Evolutionary conservation across 35 echinoderm and acorn worm genomes (phyloP).

Genomic region (Lytechinus pictus): DNA sequence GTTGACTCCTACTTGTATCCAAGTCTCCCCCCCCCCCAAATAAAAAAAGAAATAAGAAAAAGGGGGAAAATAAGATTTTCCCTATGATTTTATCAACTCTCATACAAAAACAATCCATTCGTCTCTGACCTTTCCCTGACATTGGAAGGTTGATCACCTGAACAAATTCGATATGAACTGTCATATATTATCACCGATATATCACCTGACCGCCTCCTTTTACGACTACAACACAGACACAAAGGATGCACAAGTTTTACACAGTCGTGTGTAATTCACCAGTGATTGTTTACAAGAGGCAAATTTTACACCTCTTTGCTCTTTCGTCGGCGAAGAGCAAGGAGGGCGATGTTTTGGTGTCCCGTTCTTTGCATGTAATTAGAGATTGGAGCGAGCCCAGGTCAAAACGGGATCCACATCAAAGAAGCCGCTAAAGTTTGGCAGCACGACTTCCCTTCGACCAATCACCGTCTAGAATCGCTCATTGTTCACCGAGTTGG

Average conservation of each 20-base stretch:
- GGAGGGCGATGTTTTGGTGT: not conserved
- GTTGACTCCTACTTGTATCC: too few relatives aligned
- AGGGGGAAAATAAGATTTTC: too few relatives aligned
- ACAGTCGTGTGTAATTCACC: not conserved
- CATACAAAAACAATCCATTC: not conserved
- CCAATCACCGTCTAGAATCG: conserved; percentile 17
- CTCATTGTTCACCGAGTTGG: conserved; percentile 43
- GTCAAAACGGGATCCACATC: conserved; percentile 34
- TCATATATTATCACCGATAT: conserved; percentile 14
- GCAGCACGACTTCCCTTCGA: not conserved
- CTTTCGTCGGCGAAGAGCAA: not conserved
- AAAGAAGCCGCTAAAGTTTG: conserved; percentile 54
- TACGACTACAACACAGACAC: not conserved
- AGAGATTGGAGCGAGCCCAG: conserved; percentile 36
- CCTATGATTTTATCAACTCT: too few relatives aligned
- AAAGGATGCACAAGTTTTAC: conserved; percentile 26
- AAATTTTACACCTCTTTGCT: conserved; percentile 15
- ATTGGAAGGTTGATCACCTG: not conserved
- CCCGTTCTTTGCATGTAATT: conserved; percentile 44
- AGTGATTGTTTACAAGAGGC: not conserved
- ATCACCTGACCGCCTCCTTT: not conserved
- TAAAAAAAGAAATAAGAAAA: too few relatives aligned
- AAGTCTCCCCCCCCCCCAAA: too few relatives aligned
- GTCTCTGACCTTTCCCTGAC: not conserved
- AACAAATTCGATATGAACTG: not conserved